Conservation (phyloP, 1,140 invertebrate genomes). For the Dysdera silvatica region DNA sequence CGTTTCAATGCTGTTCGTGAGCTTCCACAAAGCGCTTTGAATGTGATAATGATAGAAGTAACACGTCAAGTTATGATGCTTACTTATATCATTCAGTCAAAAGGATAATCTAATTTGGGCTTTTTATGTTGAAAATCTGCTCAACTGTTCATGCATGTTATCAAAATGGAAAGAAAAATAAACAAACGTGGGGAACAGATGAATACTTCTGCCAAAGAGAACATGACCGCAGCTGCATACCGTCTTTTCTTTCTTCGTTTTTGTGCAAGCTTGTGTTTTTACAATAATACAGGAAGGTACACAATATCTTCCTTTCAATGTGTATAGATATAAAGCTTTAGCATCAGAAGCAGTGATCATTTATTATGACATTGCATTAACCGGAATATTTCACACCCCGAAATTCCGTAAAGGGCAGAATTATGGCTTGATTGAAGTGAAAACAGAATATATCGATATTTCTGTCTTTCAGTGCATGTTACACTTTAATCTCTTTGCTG, state of each 20-base stretch:
- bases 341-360: slow-evolving; percentile 11
- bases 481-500: not conserved
- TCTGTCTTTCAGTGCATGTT: slow-evolving; percentile 6
- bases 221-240: not conserved
- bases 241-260: slow-evolving; percentile 13
- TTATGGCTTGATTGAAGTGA: slow-evolving; percentile 14
- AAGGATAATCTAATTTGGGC: not conserved
- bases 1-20: not conserved
- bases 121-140: not conserved
- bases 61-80: slow-evolving; percentile 3
- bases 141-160: not conserved
- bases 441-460: slow-evolving; percentile 1
- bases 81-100: not conserved
- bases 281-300: not conserved
- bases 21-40: too few species aligned
- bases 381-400: not conserved
- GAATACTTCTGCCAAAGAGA: not conserved
- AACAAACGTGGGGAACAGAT: not conserved
- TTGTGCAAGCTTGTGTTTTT: slow-evolving; percentile 11
- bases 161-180: not conserved
- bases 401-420: not conserved
- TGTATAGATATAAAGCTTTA: not conserved
- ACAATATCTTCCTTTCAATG: not conserved
- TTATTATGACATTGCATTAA: slow-evolving; percentile 10
- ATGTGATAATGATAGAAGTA: not conserved